Conservation (phyloP, 2,113 vertebrate genomes). For the Synodontis membranacea region DNA sequence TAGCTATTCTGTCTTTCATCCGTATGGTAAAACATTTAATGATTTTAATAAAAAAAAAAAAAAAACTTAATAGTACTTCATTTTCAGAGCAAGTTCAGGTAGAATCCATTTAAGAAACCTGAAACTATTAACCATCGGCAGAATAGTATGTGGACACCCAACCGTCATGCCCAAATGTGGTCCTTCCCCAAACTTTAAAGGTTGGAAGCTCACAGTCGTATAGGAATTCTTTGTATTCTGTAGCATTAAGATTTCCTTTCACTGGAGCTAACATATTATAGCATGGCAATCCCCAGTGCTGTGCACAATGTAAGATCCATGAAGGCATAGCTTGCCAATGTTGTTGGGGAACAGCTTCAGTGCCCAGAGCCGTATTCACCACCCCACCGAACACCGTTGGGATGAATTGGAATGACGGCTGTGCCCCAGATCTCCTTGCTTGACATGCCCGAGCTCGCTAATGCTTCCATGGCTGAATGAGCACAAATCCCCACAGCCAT, state of each 20-base stretch:
- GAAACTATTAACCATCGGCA: background rate
- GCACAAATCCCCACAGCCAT: background rate
- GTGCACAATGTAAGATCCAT: background rate
- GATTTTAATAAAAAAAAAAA: background rate
- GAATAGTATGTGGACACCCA: background rate
- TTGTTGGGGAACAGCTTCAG: background rate
- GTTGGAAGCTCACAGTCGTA: background rate
- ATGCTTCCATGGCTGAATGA: background rate
- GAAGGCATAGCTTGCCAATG: background rate
- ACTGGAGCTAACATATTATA: background rate
- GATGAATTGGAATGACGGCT: background rate
- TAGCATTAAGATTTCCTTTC: background rate
- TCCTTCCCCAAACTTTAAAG: background rate
- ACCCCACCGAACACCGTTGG: background rate
- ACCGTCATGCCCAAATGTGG: background rate
- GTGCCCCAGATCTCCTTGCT: background rate
- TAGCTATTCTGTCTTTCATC: background rate
- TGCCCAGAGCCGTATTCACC: background rate
- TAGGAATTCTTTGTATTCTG: background rate
- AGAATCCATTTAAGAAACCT: background rate
- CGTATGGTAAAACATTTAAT: background rate
- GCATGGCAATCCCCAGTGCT: background rate
- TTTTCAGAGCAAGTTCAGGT: background rate
- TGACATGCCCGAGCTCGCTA: background rate
- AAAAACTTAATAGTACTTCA: background rate